These are phyloP conservation scores for Chironomus tepperi DNA, from an alignment of 1,140 invertebrate species.

Conservation along the genomic window DNA sequence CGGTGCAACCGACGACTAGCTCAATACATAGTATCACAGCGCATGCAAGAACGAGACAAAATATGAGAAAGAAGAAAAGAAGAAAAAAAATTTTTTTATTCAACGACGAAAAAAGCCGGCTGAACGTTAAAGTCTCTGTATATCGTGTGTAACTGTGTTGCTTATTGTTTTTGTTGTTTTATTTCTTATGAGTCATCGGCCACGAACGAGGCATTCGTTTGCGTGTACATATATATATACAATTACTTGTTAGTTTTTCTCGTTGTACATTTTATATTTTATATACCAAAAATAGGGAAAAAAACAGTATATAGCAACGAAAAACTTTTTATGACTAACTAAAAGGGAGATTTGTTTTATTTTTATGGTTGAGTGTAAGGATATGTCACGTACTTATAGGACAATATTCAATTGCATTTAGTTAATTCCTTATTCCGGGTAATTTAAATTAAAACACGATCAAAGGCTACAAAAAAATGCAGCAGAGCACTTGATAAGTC, in stretches of 20 bases:
- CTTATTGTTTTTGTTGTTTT: background rate
- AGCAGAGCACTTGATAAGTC: too few relatives aligned
- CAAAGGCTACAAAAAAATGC: too few relatives aligned
- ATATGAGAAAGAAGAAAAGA: background rate
- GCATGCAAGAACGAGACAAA: background rate
- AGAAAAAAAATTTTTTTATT: background rate
- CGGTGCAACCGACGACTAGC: background rate
- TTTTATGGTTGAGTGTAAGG: too few relatives aligned
- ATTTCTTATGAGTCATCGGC: conserved; percentile 3
- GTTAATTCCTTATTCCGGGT: too few relatives aligned
- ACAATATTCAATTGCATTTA: too few relatives aligned
- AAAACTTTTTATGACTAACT: conserved; percentile 11
- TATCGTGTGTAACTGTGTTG: background rate
- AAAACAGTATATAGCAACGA: too few relatives aligned
- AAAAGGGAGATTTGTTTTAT: background rate
- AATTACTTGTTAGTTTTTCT: too few relatives aligned
- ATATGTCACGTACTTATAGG: too few relatives aligned
- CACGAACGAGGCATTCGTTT: background rate
- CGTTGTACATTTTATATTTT: too few relatives aligned
- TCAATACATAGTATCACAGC: background rate
- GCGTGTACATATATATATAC: background rate
- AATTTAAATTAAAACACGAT: too few relatives aligned
- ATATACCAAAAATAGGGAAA: background rate
- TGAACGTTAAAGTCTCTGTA: conserved; percentile 10
- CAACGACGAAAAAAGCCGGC: background rate